Evolutionary conservation across 2,113 vertebrate species (phyloP), one percentile per base, ranked within the genome.

Genomic region (Epinephelus lanceolatus): DNA sequence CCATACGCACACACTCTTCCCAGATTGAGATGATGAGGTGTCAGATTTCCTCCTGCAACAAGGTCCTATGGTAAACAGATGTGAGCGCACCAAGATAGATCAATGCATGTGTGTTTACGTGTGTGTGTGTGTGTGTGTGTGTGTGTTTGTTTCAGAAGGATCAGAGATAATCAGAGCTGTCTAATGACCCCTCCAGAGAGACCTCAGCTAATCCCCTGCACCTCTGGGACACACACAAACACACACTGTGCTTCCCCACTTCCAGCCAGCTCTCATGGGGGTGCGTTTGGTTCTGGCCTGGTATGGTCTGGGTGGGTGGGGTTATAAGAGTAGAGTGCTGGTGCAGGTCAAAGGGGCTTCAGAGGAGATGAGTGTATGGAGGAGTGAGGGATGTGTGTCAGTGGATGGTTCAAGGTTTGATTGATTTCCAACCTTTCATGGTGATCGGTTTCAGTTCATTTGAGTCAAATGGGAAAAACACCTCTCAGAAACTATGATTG

Each of bases 161-260:
- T 87, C 67, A 61, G 40, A 65, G 79, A 86, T 79, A 83, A 84
- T 90, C 86, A 81, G 42, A 88, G 72, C 61, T 65, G 73, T 63
- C 78, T 93, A 93, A 91, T 91, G 90, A 91, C 87, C 81, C 86
- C 91, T 87, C 92, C 80, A 89, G 90, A 91, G 92, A 91, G 82
- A 86, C 73, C 52, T 55, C 42, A 53, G 76, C n/a, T 92, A 89
- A 93, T 92, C 89, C 83, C 9, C 72, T 65, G 62, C 63, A 77
- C 78, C 85, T 70, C 47, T 61, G 88, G 80, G 82, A 86, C 76
- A 71, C 71, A 60, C 56, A 69, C 61, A 65, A 61, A 77, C 68
- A 52, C 55, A 79, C 72, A 42, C 55, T 49, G 9, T 69, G 71
- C 49, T 30, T 55, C 25, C 30, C 21, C 76, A 33, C 40, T 81